These are phyloP conservation scores for Lates calcarifer DNA, from an alignment of 2,113 vertebrate genomes.

Conservation along the genomic window DNA sequence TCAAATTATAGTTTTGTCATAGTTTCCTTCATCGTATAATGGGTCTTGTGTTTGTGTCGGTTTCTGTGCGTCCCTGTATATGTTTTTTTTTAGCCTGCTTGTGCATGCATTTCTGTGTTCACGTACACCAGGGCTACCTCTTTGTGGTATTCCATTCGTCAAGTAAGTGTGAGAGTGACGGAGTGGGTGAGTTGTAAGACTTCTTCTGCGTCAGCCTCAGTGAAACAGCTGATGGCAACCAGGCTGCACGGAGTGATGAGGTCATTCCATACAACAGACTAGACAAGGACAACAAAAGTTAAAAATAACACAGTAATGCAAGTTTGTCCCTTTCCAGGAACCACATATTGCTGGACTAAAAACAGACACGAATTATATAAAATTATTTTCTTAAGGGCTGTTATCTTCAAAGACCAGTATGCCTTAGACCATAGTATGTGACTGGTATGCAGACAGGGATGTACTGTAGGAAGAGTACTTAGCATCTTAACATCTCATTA, in stretches of 20 bases:
- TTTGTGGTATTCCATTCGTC: constrained; percentile 24
- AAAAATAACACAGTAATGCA: constrained; percentile 14
- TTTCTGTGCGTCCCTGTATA: constrained; percentile 1
- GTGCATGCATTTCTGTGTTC: background rate
- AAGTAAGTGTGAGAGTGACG: constrained; percentile 27
- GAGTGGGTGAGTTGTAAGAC: constrained; percentile 24
- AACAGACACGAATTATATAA: background rate
- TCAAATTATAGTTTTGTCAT: constrained; percentile 55
- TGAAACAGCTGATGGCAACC: constrained; percentile 42
- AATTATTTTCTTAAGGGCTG: background rate
- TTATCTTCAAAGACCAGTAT: background rate
- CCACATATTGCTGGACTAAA: background rate
- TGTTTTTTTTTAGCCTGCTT: constrained; percentile 26
- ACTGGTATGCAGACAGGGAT: background rate
- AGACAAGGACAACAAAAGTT: constrained; percentile 6
- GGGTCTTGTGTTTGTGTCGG: constrained; percentile 31
- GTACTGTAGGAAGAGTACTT: background rate
- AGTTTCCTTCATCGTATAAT: constrained; percentile 54
- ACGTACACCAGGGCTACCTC: constrained; percentile 16
- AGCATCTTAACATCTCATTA: background rate
- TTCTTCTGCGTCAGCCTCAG: constrained; percentile 19
- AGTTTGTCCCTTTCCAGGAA: constrained; percentile 11
- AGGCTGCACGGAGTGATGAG: constrained; percentile 12
- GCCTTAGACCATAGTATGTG: background rate
- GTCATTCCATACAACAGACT: constrained; percentile 30